These are phyloP conservation scores for Cerastis leucographa DNA, from an alignment of 2,888 invertebrate species.

Conservation along the genomic window DNA sequence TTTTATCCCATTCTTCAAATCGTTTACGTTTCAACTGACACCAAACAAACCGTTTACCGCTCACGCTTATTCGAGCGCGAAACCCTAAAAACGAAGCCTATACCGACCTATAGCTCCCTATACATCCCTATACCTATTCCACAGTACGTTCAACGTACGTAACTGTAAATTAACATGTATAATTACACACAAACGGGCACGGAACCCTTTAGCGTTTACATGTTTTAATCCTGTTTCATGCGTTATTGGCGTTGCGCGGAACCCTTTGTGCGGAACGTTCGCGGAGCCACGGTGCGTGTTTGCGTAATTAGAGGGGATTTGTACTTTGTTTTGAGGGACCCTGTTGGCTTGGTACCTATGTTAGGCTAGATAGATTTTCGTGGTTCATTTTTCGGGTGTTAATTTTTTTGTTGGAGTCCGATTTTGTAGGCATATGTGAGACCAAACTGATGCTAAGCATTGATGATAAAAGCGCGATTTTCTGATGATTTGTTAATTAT, in stretches of 20 bases:
- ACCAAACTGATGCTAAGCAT: background rate
- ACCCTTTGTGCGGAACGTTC: constrained; percentile 80
- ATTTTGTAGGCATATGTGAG: background rate
- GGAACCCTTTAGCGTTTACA: constrained; percentile 87
- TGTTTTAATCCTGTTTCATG: constrained; percentile 90
- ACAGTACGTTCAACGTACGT: constrained; percentile 59
- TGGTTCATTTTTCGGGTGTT: background rate
- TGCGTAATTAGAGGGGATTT: constrained; percentile 59
- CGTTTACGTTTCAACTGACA: constrained; percentile 58
- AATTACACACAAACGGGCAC: constrained; percentile 83
- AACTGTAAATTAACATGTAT: constrained; percentile 85
- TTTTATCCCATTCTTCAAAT: constrained; percentile 31
- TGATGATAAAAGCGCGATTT: background rate
- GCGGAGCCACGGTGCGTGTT: constrained; percentile 74
- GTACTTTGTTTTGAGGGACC: constrained; percentile 41
- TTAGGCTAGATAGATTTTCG: constrained; percentile 24
- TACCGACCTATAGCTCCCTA: background rate
- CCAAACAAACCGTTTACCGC: constrained; percentile 47
- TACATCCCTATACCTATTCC: constrained; percentile 26
- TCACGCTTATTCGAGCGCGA: constrained; percentile 54
- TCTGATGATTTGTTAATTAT: background rate
- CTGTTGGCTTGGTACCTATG: constrained; percentile 8
- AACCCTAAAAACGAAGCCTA: constrained; percentile 55
- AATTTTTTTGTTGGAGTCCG: background rate
- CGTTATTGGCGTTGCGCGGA: constrained; percentile 86